Base-by-base conservation (phyloP, 92 coral and sea anemone species). In the Hydrozoanthus gracilis region DNA sequence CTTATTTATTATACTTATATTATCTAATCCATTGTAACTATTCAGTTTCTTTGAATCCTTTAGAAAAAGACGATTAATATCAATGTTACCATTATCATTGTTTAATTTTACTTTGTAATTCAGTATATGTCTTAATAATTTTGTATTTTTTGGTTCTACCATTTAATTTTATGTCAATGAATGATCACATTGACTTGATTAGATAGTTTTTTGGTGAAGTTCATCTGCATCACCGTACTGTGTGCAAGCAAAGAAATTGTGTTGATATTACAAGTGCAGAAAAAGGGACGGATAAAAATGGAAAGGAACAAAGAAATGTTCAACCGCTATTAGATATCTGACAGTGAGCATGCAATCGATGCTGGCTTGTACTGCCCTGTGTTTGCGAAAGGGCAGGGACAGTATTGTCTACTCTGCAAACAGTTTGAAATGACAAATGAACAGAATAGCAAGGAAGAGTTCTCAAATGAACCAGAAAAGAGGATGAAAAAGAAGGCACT, bases 111-210 rank as follows among this genome's bases (percentile, higher is more conserved):
- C 35, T 6, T 7, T 69, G 6, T 69, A 69, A 20, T 6, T 69
- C 39, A 27, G 39, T 69, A 69, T 69, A 69, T 69, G 8, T 48
- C 8, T 69, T 69, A 10, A 20, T 2, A 71, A 9, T 7, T 71
- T 71, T 2, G 61, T 54, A 54, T 54, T 2, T 2, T 54, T 54
- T 13, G 61, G 13, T 54, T 54, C 2, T 54, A 0, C 61, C 61
- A 54, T 54, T 54, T 54, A 54, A 7, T 72, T 12, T 72, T 44
- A 72, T 72, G 77, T 72, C 77, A 72, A 47, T 72, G 51, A 54
- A 46, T 11, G 77, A 71, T 51, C 76, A 71, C 51, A 9, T 71
- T 45, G 76, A 71, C 51, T 71, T 71, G 7, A 52, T 71, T 3
- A 71, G 6, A 7, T 1, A 44, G 77, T 54, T 44, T 2, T 72